Percentiles rank a stretch among this genome's conserved stretches.
phyloP scores from a whole-genome alignment of 2,797 vertebrate genomes.

The Novumbra hubbsi region DNA sequence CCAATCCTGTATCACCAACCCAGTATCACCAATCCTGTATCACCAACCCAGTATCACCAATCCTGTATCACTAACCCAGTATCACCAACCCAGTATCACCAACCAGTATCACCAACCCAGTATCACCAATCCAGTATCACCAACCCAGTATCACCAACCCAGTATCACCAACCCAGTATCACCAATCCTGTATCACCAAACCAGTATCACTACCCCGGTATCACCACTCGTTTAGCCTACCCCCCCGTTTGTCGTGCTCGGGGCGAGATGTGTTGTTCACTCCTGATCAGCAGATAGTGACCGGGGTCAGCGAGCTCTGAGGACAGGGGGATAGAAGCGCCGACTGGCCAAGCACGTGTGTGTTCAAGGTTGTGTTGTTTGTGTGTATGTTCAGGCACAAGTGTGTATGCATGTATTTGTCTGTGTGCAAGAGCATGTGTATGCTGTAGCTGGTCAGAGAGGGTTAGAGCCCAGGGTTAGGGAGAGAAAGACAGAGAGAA shows the following conservation, averaged over 20 bases:
- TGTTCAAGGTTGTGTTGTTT: neutral
- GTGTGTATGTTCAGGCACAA: neutral
- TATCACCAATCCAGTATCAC: slow-evolving; percentile 37
- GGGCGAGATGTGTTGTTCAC: neutral
- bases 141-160: slow-evolving; percentile 35
- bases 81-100: slow-evolving; percentile 35
- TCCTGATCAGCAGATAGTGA: slow-evolving; percentile 36
- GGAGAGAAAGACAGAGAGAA: neutral
- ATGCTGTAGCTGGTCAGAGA: slow-evolving; percentile 9
- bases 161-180: slow-evolving; percentile 31
- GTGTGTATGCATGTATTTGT: neutral
- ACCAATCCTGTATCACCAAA: slow-evolving; percentile 34
- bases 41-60: slow-evolving; percentile 33
- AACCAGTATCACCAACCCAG: slow-evolving; percentile 21
- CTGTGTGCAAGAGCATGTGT: neutral
- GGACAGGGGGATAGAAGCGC: neutral
- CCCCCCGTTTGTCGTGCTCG: too few species aligned
- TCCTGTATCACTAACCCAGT: too few species aligned
- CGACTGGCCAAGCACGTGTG: neutral
- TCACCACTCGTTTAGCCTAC: too few species aligned
- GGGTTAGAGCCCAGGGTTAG: neutral
- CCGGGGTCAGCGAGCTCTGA: neutral
- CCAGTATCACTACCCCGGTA: slow-evolving; percentile 34
- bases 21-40: slow-evolving; percentile 35
- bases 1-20: too few species aligned